These are phyloP conservation scores for Paracanthobrama guichenoti DNA, from an alignment of 2,113 vertebrate species.

Conservation along the genomic window DNA sequence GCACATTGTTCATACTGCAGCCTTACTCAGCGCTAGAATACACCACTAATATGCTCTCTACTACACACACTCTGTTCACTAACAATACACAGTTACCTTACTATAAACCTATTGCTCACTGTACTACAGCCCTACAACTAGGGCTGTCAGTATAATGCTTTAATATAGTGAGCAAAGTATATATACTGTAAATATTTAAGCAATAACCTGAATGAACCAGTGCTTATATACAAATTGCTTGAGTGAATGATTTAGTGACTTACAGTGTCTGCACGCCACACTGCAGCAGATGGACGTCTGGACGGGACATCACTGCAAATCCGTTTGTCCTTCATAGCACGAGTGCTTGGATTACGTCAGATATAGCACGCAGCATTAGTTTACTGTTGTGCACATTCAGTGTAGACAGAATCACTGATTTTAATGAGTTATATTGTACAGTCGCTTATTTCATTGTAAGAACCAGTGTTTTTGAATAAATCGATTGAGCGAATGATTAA, in stretches of 20 bases:
- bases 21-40: background rate
- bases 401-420: no score
- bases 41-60: background rate
- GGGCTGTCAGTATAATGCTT: background rate
- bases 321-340: no score
- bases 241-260: background rate
- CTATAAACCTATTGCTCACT: background rate
- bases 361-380: no score
- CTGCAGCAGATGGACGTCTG: no score
- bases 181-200: background rate
- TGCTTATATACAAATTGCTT: background rate
- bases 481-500: background rate
- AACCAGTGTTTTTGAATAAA: background rate
- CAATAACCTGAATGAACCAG: background rate
- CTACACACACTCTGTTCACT: background rate
- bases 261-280: no score
- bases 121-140: background rate
- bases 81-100: background rate
- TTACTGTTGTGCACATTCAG: no score
- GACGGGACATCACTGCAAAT: no score
- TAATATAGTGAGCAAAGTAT: background rate
- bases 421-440: no score
- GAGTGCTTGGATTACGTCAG: no score
- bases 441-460: background rate
- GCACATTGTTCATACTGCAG: slow-evolving; percentile 27